Evolutionary conservation across 2,797 vertebrate species (phyloP), one percentile per base, ranked within the genome.

Genomic region (Periparus ater): DNA sequence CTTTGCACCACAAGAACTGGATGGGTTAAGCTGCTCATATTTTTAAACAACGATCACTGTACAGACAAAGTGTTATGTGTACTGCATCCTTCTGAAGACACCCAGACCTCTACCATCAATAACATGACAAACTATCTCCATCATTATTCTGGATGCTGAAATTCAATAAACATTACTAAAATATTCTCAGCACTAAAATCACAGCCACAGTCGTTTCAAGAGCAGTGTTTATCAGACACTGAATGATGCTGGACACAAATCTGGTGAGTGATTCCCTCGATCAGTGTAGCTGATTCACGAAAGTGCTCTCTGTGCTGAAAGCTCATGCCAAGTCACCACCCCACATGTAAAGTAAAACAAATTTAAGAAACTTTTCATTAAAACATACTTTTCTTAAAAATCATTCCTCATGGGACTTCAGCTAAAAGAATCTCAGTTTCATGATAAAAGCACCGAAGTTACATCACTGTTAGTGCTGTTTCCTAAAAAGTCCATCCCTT

Each of bases 131-230:
- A 94, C 73, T 84, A 81, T 48, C 30, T 83, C 76, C 44, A 75
- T 79, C 94, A 81, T 91, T 53, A 75, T 25, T 89, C 67, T 67
- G 38, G 61, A 89, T 91, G 45, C 42, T 79, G 45, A 76, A 89
- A 94, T 91, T 76, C 88, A 96, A 79, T 91, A 85, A 94, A 84
- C 67, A 92, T 89, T 89, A 79, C 67, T 94, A 86, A 89, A 93
- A 93, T 85, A 92, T 71, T 88, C 83, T 89, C 93, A 90, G 51
- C 44, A 75, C 60, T 85, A 84, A 93, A 93, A 91, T 90, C 67
- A 67, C 34, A 94, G 76, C 32, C 62, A 57, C 42, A 22, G 42
- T 25, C 18, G 2, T 84, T 85, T 84, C 62, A 84, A 78, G 42
- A 84, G 47, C 55, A 76, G 57, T 38, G 42, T 74, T 93, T 85